Percentiles rank a stretch among this genome's conserved stretches.
phyloP scores from a whole-genome alignment of 2,113 vertebrate genomes.

The Elephantulus edwardii region DNA sequence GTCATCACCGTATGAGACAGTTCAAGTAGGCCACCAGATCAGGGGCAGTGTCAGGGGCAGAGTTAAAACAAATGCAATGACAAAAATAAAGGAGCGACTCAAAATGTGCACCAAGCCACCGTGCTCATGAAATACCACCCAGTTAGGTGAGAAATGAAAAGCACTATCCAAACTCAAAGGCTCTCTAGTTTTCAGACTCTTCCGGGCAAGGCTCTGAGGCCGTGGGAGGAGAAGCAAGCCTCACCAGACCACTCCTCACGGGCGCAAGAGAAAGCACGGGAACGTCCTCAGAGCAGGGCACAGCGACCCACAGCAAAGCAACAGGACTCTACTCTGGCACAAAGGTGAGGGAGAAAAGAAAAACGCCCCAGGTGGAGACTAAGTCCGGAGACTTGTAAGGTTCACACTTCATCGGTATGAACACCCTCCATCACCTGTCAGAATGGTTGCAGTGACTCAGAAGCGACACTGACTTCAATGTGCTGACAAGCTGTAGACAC shows the following conservation, averaged over 20 bases:
- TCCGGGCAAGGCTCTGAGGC: neutral
- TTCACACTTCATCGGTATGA: conserved; percentile 4
- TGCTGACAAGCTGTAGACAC: neutral
- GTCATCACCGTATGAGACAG: too few relatives aligned
- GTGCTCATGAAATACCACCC: neutral
- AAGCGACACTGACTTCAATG: neutral
- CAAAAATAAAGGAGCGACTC: neutral
- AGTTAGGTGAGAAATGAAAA: conserved; percentile 15
- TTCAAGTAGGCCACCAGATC: too few relatives aligned
- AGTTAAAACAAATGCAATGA: neutral
- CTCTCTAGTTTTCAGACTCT: neutral
- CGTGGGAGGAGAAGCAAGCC: conserved; percentile 6
- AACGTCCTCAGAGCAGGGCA: neutral
- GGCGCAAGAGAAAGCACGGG: neutral
- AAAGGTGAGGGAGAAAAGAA: neutral
- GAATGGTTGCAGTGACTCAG: neutral
- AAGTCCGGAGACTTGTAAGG: conserved; percentile 13
- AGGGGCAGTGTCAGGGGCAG: neutral
- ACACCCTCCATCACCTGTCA: neutral
- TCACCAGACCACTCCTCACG: too few relatives aligned
- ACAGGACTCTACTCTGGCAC: neutral
- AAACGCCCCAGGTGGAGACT: neutral
- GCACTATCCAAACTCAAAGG: conserved; percentile 17
- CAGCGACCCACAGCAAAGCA: neutral
- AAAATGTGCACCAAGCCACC: neutral